Percentiles rank a stretch among this genome's conserved stretches.
Evolutionary conservation across 2,888 invertebrate species (phyloP).

Genomic region (Polyploca ridens): DNA sequence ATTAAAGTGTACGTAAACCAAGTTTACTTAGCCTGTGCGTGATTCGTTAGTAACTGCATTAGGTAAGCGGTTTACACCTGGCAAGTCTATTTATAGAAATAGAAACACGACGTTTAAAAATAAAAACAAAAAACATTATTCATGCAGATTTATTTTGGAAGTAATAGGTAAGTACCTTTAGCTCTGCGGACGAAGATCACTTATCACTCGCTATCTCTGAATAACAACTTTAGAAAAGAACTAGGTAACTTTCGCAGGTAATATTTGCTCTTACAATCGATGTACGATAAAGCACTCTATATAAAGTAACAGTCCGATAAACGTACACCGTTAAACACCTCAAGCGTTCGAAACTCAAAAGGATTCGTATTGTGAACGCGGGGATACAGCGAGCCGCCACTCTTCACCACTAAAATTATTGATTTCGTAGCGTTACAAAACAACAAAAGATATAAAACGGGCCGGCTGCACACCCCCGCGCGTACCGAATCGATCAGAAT

Average conservation of each 20-base stretch:
- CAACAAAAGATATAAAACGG: constrained; percentile 83
- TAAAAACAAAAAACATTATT: neutral
- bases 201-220: constrained; percentile 11
- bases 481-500: constrained; percentile 80
- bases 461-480: constrained; percentile 78
- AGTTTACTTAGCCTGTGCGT: constrained; percentile 43
- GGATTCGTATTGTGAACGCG: constrained; percentile 34
- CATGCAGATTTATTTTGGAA: neutral
- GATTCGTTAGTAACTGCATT: constrained; percentile 50
- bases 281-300: constrained; percentile 32
- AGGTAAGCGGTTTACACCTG: constrained; percentile 56
- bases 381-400: constrained; percentile 51
- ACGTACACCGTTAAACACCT: constrained; percentile 38
- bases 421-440: constrained; percentile 80
- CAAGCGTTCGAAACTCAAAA: constrained; percentile 27
- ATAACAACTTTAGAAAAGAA: constrained; percentile 20
- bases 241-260: constrained; percentile 20
- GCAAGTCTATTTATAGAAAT: constrained; percentile 51
- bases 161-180: neutral
- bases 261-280: constrained; percentile 25
- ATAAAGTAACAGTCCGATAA: constrained; percentile 14
- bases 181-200: neutral
- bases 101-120: neutral
- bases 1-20: constrained; percentile 19
- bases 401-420: constrained; percentile 73